phyloP scores from a whole-genome alignment of 2,888 invertebrate genomes.

The Trissonchulus latispiculum region DNA sequence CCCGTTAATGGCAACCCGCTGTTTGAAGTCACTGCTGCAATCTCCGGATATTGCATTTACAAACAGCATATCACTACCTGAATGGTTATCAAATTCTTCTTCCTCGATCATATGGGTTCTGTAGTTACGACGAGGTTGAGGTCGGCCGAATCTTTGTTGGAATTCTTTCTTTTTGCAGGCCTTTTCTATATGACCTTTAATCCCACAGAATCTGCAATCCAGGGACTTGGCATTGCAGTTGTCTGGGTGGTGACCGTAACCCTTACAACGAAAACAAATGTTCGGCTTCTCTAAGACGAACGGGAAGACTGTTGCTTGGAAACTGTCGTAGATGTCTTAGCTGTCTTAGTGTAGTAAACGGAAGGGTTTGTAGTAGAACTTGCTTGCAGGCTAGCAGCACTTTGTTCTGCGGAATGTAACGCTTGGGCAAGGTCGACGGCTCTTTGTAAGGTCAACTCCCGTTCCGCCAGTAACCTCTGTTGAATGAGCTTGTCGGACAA shows the following conservation, averaged over 20 bases:
- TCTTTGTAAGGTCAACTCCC: neutral
- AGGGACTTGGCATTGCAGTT: neutral
- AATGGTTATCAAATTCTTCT: no score
- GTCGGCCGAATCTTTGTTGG: neutral
- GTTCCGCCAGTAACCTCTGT: neutral
- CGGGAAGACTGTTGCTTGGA: no score
- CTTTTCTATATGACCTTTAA: neutral
- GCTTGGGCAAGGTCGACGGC: neutral
- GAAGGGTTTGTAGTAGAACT: neutral
- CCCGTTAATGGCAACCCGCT: neutral
- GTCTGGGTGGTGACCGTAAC: neutral
- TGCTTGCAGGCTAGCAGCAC: neutral
- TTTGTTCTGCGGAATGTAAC: neutral
- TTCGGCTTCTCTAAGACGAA: no score
- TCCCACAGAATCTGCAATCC: neutral
- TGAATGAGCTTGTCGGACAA: neutral
- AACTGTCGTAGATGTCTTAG: no score
- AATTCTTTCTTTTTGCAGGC: neutral
- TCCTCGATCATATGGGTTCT: neutral
- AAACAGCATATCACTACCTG: neutral
- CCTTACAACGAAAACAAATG: neutral
- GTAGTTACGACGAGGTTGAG: neutral
- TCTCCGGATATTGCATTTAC: neutral
- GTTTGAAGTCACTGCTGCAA: neutral
- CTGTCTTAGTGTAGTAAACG: no score